These are phyloP conservation scores for Merluccius polli DNA, from an alignment of 2,797 vertebrate species.

Conservation along the genomic window DNA sequence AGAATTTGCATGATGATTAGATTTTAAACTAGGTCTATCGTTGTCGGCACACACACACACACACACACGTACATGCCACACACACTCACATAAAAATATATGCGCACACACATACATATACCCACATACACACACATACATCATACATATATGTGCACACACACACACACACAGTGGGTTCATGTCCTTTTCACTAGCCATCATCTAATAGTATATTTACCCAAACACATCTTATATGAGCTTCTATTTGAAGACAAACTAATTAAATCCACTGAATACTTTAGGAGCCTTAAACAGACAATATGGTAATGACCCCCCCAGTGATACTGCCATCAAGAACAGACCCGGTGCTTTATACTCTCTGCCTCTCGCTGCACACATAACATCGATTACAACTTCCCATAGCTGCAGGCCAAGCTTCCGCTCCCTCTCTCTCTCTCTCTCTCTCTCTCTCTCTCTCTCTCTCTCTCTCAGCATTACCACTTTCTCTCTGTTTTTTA, in stretches of 20 bases:
- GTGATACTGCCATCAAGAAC: constrained; percentile 56
- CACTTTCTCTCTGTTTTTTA: neutral
- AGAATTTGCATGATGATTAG: neutral
- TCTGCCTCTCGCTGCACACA: constrained; percentile 46
- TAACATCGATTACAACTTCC: constrained; percentile 62
- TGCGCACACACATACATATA: neutral
- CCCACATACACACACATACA: neutral
- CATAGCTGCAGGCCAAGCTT: constrained; percentile 56
- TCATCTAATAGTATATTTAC: neutral
- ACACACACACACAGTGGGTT: neutral
- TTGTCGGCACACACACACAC: neutral
- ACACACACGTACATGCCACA: neutral
- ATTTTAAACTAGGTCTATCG: neutral
- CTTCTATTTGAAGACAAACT: constrained; percentile 38
- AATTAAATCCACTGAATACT: constrained; percentile 27
- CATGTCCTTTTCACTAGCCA: neutral
- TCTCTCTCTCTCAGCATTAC: constrained; percentile 6
- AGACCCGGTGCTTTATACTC: constrained; percentile 54
- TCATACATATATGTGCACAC: neutral
- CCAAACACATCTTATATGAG: neutral
- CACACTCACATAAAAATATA: neutral
- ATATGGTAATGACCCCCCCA: constrained; percentile 52
- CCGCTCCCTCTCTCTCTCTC: neutral
- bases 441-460: constrained; percentile 8
- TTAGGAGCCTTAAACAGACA: constrained; percentile 40